Base-by-base conservation (phyloP, 2,113 vertebrate species). In the Grantiella picta region DNA sequence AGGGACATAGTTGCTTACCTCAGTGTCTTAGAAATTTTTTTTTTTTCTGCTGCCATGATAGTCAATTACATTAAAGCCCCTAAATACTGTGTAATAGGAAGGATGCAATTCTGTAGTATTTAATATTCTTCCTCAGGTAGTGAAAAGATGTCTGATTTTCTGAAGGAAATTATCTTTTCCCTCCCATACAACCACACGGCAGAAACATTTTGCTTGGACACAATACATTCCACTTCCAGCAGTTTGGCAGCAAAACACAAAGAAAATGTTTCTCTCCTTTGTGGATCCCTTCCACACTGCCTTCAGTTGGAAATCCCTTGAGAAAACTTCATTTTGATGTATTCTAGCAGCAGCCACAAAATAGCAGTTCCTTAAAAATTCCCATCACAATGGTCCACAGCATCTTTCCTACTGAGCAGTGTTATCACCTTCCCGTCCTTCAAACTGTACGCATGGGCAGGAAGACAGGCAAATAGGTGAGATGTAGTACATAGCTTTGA, bases 191-290 rank as follows among this genome's bases (percentile, higher is more conserved):
- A 53, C 40, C 0, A 1, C 72, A 59, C 4, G 1, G 56, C 69
- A 78, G 73, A 79, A 84, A 42, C 27, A 42, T 63, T 87, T 84
- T 5, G 25, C 68, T 78, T 2, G 6, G 82, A 77, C 56, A 38
- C 2, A 3, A 49, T 42, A 93, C 93, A 95, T 96, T 96, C 88
- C 93, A 49, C n/a, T 85, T 75, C 61, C 72, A 90, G 69, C 86
- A 86, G 47, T 77, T 75, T 2, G 36, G 69, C 57, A 81, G 77
- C 38, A 60, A 49, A 86, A 42, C n/a, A 68, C 28, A 61, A 77
- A 70, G 15, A 68, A 89, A 76, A 54, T 0, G 0, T 68, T 60
- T 81, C 36, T 90, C 6, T 83, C 27, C 40, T 75, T 73, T 44
- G 21, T 29, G 50, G 56, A 82, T 76, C 57, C 40, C 33, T 63